These are phyloP conservation scores for Mystacornis crossleyi DNA, from an alignment of 2,113 vertebrate genomes.

Conservation along the genomic window DNA sequence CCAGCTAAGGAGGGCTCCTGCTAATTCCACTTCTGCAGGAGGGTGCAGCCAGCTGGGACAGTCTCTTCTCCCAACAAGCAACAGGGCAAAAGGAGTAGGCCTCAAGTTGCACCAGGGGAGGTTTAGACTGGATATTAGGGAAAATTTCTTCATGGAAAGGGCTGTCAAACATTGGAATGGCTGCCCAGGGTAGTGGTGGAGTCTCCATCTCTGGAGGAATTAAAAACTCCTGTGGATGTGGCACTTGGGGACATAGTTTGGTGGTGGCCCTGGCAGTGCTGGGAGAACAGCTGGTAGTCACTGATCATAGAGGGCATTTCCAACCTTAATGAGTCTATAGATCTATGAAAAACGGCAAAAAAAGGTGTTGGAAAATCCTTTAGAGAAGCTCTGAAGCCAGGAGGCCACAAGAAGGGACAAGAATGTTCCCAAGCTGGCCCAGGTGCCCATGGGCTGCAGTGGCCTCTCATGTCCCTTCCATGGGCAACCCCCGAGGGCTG, in stretches of 20 bases:
- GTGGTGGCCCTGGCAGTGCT: not conserved
- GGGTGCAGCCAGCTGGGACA: accelerated
- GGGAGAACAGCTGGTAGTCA: not conserved
- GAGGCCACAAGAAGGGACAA: not conserved
- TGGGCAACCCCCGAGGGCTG: not conserved
- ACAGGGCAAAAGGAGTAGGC: not conserved
- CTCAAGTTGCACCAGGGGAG: not conserved
- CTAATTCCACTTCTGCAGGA: not conserved
- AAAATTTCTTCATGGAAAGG: not conserved
- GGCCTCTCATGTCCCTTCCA: not conserved
- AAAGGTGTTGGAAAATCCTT: not conserved
- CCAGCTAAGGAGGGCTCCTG: not conserved
- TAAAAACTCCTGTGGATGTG: not conserved
- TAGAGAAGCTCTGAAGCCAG: not conserved
- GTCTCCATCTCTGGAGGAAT: not conserved
- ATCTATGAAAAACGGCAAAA: not conserved
- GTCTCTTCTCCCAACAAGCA: accelerated
- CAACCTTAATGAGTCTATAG: not conserved
- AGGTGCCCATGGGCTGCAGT: not conserved
- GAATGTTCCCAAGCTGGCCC: not conserved
- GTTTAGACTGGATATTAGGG: not conserved
- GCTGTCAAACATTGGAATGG: not conserved
- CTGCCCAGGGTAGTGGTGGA: not conserved
- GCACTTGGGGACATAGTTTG: not conserved
- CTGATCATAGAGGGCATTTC: not conserved